phyloP scores from a whole-genome alignment of 2,888 invertebrate species.

The Anodontia alba region DNA sequence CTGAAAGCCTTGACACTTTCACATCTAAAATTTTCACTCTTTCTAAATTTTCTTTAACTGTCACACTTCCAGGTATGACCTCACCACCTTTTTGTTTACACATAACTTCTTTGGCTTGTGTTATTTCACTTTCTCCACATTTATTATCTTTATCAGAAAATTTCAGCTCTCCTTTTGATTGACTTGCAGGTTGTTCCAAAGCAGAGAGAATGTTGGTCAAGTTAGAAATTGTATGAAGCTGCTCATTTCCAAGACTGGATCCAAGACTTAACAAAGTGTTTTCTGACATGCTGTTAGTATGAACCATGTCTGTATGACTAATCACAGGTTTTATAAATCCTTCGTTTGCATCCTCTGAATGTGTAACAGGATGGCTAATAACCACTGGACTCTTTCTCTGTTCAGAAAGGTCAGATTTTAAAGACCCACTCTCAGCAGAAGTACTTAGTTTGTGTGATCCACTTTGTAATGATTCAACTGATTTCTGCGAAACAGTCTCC shows the following conservation, averaged over 20 bases:
- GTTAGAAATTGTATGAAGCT: constrained; percentile 48
- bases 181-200: constrained; percentile 31
- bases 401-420: constrained; percentile 23
- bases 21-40: constrained; percentile 28
- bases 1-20: constrained; percentile 38
- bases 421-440: constrained; percentile 21
- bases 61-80: constrained; percentile 32
- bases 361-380: constrained; percentile 43
- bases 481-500: constrained; percentile 23
- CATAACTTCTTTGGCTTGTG: not conserved
- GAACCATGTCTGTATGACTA: not conserved
- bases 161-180: not conserved
- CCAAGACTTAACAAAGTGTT: constrained; percentile 54
- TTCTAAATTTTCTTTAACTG: constrained; percentile 49
- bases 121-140: not conserved
- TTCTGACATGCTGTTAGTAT: constrained; percentile 34
- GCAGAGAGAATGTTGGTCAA: constrained; percentile 56
- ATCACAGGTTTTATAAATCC: constrained; percentile 33
- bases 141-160: not conserved
- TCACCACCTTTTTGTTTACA: not conserved
- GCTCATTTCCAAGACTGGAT: constrained; percentile 41
- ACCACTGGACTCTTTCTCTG: constrained; percentile 23
- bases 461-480: constrained; percentile 5
- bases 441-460: not conserved
- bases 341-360: constrained; percentile 59